Conservation (phyloP, 2,797 vertebrate species). For the Nyctalus aviator region DNA sequence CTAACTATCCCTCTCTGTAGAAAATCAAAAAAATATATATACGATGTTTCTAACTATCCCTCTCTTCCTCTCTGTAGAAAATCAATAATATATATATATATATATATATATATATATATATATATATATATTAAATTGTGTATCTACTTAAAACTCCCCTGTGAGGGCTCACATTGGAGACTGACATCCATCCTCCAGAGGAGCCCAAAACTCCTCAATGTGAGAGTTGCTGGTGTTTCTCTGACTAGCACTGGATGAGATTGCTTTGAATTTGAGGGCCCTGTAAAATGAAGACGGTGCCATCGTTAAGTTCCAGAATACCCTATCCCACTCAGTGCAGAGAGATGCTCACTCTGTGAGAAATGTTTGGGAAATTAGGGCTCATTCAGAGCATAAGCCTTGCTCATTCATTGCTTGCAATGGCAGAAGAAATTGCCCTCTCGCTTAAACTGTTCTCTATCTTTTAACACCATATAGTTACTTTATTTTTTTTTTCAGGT, state of each 20-base stretch:
- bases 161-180: not conserved
- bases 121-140: not conserved
- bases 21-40: too few relatives aligned
- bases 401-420: not conserved
- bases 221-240: not conserved
- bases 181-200: not conserved
- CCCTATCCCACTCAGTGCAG: not conserved
- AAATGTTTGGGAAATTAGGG: not conserved
- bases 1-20: too few relatives aligned
- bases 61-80: too few relatives aligned
- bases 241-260: not conserved
- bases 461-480: not conserved
- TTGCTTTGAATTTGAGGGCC: not conserved
- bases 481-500: not conserved
- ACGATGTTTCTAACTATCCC: too few relatives aligned
- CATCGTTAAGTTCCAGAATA: not conserved
- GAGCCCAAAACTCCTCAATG: not conserved
- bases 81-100: too few relatives aligned
- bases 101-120: too few relatives aligned
- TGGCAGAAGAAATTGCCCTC: not conserved
- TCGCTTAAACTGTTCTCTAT: not conserved
- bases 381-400: not conserved
- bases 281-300: not conserved
- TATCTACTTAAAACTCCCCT: not conserved
- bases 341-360: not conserved